Percentiles rank a stretch among this genome's conserved stretches.
Conservation (phyloP, 2,797 vertebrate genomes). For the Serranus cabrilla region DNA sequence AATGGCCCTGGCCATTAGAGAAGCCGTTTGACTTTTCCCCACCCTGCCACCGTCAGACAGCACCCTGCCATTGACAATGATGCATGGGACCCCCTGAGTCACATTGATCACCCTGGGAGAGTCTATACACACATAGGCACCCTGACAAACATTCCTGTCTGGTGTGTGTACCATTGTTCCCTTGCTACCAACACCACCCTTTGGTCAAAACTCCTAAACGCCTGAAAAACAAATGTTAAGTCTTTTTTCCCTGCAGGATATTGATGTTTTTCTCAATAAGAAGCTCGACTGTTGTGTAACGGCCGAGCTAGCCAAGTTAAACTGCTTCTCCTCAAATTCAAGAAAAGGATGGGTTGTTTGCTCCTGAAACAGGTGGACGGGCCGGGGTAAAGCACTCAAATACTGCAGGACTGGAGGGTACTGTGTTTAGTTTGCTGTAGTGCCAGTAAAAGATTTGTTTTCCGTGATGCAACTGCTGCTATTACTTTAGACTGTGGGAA, state of each 20-base stretch:
- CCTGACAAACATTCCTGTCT: constrained; percentile 39
- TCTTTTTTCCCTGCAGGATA: constrained; percentile 2
- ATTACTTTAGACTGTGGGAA: constrained; percentile 14
- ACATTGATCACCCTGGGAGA: constrained; percentile 77
- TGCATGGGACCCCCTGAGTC: constrained; percentile 75
- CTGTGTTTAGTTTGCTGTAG: constrained; percentile 29
- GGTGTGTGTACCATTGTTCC: constrained; percentile 11
- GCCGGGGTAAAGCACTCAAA: constrained; percentile 8
- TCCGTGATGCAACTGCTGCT: constrained; percentile 25
- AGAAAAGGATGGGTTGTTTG: constrained; percentile 23
- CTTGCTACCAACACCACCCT: not conserved
- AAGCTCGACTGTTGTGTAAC: constrained; percentile 11
- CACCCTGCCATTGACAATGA: constrained; percentile 76
- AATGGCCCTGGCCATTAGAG: constrained; percentile 68
- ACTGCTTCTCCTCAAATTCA: constrained; percentile 8
- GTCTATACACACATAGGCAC: constrained; percentile 34
- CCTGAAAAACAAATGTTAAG: not conserved
- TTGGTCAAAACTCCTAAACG: not conserved
- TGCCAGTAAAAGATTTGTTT: constrained; percentile 25
- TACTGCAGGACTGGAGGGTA: not conserved
- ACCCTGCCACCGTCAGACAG: constrained; percentile 64
- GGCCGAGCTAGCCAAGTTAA: not conserved
- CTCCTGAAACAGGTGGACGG: constrained; percentile 10
- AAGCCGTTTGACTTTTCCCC: constrained; percentile 71
- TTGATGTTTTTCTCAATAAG: not conserved